A percentile compares a stretch with the other conserved stretches of the same genome.
phyloP scores from a whole-genome alignment of 2,888 invertebrate species.

The Norana najaformis region DNA sequence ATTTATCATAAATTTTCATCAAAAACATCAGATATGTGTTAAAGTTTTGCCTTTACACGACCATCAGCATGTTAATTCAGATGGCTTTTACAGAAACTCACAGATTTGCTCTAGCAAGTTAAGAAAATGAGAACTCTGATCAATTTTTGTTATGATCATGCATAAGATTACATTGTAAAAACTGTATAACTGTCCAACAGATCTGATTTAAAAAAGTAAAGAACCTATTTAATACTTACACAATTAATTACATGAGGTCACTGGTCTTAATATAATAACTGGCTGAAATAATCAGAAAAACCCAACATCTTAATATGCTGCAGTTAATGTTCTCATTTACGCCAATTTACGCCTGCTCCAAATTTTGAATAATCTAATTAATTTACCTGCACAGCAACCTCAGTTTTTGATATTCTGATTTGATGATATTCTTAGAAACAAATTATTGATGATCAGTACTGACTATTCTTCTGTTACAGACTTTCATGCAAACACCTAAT shows the following conservation, averaged over 20 bases:
- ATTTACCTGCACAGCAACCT: neutral
- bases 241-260: neutral
- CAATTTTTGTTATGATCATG: no score
- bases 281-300: no score
- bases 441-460: no score
- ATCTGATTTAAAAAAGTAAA: neutral
- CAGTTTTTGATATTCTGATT: neutral
- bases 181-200: neutral
- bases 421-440: no score
- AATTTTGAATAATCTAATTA: neutral
- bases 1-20: no score
- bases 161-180: neutral
- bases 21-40: no score
- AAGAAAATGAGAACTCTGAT: neutral
- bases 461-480: neutral
- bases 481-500: neutral
- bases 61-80: neutral
- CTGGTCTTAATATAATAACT: neutral
- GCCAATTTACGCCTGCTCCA: neutral
- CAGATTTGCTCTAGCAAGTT: neutral
- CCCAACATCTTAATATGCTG: neutral
- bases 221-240: neutral
- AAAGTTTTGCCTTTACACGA: no score
- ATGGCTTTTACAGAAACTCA: neutral
- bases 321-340: neutral